Base-by-base conservation (phyloP, 2,797 vertebrate genomes). In the Esox lucius region DNA sequence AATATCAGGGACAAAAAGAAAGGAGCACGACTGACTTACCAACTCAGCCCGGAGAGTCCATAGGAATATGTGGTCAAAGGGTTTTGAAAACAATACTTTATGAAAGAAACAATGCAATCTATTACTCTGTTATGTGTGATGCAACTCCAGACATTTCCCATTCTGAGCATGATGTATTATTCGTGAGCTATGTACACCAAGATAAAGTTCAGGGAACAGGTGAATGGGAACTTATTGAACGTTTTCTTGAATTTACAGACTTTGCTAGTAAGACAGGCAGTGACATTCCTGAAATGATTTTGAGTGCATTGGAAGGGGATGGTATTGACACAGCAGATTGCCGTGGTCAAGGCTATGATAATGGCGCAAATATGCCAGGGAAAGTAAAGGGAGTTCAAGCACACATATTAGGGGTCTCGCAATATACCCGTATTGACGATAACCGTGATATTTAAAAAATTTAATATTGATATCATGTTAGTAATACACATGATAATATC, bases 201-300 rank as follows among this genome's bases (percentile, higher is more conserved):
- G 61, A 64, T 64, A 28, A 11, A 64, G 61, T 64, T 64, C 61
- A 64, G 22, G 22, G 61, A 64, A 64, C 49, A 53, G 19, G 53
- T 59, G 53, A 17, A n/a, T n/a, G 49, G 17, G 49, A 16, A 53
- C 53, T 53, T 31, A 31, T 31, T 31, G 1, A 31, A 31, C 28
- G 61, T 64, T 64, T 64, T 64, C 22, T 64, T 26, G 61, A 64
- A 64, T 64, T 64, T 64, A 64, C 11, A 64, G 12, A 64, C 24
- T 64, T 24, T 28, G 19, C 51, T n/a, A 19, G 51, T n/a, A 53
- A 53, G 51, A n/a, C 17, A 19, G 51, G 19, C 51, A n/a, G 51
- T 53, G 17, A n/a, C 1, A 53, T 53, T 53, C 17, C 17, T 53
- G 17, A 53, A 53, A 53, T 19, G 51, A 53, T n/a, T 53, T 53